A percentile compares a stretch with the other conserved stretches of the same genome.
phyloP scores from a whole-genome alignment of 2,888 invertebrate genomes.

The Nymphalis c-album region DNA sequence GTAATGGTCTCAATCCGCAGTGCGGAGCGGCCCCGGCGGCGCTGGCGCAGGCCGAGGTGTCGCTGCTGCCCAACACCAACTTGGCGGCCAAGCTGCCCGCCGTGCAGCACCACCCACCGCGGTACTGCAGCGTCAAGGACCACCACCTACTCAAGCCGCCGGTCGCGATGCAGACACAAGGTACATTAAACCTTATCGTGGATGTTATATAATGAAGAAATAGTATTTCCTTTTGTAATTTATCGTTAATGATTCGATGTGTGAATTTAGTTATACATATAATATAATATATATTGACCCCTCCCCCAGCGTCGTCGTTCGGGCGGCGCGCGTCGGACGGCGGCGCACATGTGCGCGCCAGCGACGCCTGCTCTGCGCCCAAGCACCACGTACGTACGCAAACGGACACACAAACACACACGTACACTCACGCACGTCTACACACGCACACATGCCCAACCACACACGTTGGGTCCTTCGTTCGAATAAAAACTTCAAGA shows the following conservation, averaged over 20 bases:
- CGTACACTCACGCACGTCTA: no score
- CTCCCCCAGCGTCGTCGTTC: conserved; percentile 85
- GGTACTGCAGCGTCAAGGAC: conserved; percentile 94
- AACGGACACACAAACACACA: neutral
- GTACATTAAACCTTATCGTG: conserved; percentile 55
- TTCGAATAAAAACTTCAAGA: no score
- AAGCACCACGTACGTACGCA: conserved; percentile 16
- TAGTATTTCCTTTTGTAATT: no score
- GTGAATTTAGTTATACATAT: no score
- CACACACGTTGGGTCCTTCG: no score
- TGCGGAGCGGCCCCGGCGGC: neutral
- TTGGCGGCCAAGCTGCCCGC: conserved; percentile 91
- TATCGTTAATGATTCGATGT: no score
- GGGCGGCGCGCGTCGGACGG: conserved; percentile 97
- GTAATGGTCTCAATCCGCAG: neutral
- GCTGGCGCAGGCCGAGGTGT: conserved; percentile 57
- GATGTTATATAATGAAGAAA: no score
- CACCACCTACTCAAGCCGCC: conserved; percentile 97
- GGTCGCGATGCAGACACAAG: conserved; percentile 89
- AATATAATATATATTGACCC: no score
- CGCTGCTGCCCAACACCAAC: conserved; percentile 89
- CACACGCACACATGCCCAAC: no score
- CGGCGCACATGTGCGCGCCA: conserved; percentile 89
- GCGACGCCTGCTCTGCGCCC: conserved; percentile 2
- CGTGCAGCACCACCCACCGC: conserved; percentile 90